Percentiles rank a stretch among this genome's conserved stretches.
phyloP scores from a whole-genome alignment of 1,140 invertebrate species.

The Coptotermes formosanus region DNA sequence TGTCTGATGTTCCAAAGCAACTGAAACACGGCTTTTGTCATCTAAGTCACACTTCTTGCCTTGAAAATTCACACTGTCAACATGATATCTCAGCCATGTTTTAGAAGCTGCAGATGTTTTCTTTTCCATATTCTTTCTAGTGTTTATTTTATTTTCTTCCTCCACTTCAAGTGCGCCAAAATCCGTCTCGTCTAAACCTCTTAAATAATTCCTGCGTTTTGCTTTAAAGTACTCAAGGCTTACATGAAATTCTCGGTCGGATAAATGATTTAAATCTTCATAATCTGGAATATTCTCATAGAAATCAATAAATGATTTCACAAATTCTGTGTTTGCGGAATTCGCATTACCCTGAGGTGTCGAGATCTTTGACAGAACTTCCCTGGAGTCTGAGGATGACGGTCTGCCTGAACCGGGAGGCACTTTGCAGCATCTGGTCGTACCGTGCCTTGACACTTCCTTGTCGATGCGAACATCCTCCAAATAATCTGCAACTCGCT shows the following conservation, averaged over 20 bases:
- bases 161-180: constrained; percentile 37
- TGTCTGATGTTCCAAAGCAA: background rate
- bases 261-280: constrained; percentile 63
- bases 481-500: constrained; percentile 41
- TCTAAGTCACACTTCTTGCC: constrained; percentile 43
- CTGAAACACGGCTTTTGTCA: constrained; percentile 36
- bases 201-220: constrained; percentile 59
- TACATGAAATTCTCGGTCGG: constrained; percentile 64
- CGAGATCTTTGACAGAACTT: background rate
- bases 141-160: background rate
- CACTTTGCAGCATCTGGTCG: background rate
- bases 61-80: constrained; percentile 30
- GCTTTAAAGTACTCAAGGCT: constrained; percentile 62
- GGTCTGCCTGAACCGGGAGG: background rate
- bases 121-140: constrained; percentile 38
- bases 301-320: constrained; percentile 62
- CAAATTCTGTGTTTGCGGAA: constrained; percentile 39
- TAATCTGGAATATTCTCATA: constrained; percentile 68
- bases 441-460: background rate
- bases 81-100: constrained; percentile 26
- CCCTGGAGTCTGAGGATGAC: background rate
- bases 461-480: background rate
- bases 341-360: background rate
- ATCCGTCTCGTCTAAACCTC: constrained; percentile 52
- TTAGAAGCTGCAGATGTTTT: constrained; percentile 32